These are phyloP conservation scores for Camptogramma bilineatum DNA, from an alignment of 2,888 invertebrate species.

Conservation along the genomic window DNA sequence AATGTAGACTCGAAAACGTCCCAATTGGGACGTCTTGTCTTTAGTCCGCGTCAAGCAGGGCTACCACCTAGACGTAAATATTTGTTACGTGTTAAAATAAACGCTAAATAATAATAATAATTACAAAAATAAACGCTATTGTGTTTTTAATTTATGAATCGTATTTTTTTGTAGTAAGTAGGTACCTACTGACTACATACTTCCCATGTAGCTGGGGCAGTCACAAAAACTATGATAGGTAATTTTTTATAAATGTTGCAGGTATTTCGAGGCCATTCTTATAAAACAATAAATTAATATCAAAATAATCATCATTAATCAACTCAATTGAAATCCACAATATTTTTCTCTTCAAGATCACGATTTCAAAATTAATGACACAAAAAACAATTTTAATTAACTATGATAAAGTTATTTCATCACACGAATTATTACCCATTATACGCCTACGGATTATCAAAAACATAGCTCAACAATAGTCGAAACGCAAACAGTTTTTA, in stretches of 20 bases:
- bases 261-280: slow-evolving; percentile 12
- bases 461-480: slow-evolving; percentile 54
- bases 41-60: too few species aligned
- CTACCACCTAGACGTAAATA: too few species aligned
- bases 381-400: slow-evolving; percentile 55
- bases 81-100: too few species aligned
- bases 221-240: too few species aligned
- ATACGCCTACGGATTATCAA: slow-evolving; percentile 59
- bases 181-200: too few species aligned
- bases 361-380: slow-evolving; percentile 32
- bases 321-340: slow-evolving; percentile 20
- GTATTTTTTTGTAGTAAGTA: too few species aligned
- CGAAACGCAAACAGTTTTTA: slow-evolving; percentile 32
- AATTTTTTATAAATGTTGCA: background rate
- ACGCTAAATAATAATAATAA: too few species aligned
- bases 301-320: slow-evolving; percentile 30
- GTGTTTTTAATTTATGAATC: too few species aligned
- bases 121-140: too few species aligned
- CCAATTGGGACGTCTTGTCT: too few species aligned
- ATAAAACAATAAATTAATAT: slow-evolving; percentile 16
- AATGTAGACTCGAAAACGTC: too few species aligned
- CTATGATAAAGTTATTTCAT: slow-evolving; percentile 59
- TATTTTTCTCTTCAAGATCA: slow-evolving; percentile 26
- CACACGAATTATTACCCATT: slow-evolving; percentile 63
- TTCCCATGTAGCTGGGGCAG: too few species aligned